These are phyloP conservation scores for Magallana angulata DNA, from an alignment of 1,140 invertebrate genomes.

Conservation along the genomic window DNA sequence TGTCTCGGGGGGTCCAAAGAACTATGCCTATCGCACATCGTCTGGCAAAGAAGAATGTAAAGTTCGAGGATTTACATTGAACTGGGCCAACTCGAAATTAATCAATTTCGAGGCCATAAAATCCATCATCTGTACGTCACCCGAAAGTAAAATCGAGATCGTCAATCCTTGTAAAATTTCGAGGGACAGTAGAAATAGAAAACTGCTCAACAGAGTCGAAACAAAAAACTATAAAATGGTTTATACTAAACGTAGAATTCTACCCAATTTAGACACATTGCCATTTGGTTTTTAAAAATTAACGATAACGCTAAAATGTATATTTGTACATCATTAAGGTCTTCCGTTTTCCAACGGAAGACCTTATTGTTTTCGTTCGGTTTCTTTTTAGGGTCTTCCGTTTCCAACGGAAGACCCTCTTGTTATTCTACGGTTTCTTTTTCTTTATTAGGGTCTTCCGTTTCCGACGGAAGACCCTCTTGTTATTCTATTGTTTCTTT, in stretches of 20 bases:
- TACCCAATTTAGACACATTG: slow-evolving; percentile 40
- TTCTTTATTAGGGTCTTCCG: too few relatives aligned
- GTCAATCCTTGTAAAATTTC: slow-evolving; percentile 51
- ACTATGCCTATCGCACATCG: slow-evolving; percentile 34
- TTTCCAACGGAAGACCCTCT: too few relatives aligned
- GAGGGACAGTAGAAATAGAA: slow-evolving; percentile 40
- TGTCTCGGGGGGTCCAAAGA: slow-evolving; percentile 44
- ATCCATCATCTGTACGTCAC: slow-evolving; percentile 42
- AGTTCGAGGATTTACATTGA: slow-evolving; percentile 46
- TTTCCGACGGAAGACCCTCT: too few relatives aligned
- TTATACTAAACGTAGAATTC: slow-evolving; percentile 49
- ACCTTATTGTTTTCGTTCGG: too few relatives aligned
- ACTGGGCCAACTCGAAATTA: slow-evolving; percentile 37
- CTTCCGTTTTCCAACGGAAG: too few relatives aligned
- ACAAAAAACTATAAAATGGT: slow-evolving; percentile 53
- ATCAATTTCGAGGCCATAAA: slow-evolving; percentile 51
- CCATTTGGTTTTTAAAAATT: slow-evolving; percentile 47
- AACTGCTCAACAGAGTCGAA: slow-evolving; percentile 41
- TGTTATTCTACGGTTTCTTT: too few relatives aligned
- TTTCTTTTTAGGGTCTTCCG: too few relatives aligned
- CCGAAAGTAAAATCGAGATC: slow-evolving; percentile 24
- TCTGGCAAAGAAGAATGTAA: slow-evolving; percentile 40
- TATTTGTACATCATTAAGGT: neutral
- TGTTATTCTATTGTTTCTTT: too few relatives aligned
- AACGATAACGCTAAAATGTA: neutral